A percentile compares a stretch with the other conserved stretches of the same genome.
phyloP scores from a whole-genome alignment of 2,797 vertebrate species.

The Microctenopoma steveboyesi region DNA sequence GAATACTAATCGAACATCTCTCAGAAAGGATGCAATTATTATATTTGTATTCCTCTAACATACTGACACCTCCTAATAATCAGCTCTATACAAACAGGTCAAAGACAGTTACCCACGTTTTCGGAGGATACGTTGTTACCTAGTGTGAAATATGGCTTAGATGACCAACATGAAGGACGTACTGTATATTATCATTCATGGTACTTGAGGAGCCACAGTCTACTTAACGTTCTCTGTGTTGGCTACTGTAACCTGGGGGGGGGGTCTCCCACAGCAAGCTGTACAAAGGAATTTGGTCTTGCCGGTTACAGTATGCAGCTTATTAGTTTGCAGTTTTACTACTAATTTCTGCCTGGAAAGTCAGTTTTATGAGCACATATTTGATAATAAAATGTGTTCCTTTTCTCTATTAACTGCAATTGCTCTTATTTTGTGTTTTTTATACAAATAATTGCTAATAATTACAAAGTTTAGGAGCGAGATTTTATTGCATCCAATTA shows the following conservation, averaged over 20 bases:
- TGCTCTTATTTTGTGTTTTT: background rate
- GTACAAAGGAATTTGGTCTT: background rate
- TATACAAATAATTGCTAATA: too few relatives aligned
- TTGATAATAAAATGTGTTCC: background rate
- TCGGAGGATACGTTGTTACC: background rate
- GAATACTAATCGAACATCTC: constrained; percentile 37
- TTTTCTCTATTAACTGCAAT: background rate
- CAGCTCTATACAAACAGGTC: background rate
- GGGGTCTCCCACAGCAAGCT: constrained; percentile 28
- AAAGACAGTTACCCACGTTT: background rate
- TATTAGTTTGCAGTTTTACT: background rate
- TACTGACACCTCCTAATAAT: background rate
- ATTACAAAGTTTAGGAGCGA: too few relatives aligned
- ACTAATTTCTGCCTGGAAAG: constrained; percentile 21
- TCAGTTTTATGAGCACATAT: constrained; percentile 31
- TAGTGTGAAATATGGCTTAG: background rate
- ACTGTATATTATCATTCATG: background rate
- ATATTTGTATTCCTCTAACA: constrained; percentile 13
- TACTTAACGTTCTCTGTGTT: background rate
- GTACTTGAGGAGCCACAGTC: background rate
- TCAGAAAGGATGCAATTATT: background rate
- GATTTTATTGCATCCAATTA: background rate
- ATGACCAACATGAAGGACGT: background rate
- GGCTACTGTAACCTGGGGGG: background rate
- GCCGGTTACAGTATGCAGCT: background rate